These are phyloP conservation scores for Strix aluco DNA, from an alignment of 2,113 vertebrate species.

Conservation along the genomic window DNA sequence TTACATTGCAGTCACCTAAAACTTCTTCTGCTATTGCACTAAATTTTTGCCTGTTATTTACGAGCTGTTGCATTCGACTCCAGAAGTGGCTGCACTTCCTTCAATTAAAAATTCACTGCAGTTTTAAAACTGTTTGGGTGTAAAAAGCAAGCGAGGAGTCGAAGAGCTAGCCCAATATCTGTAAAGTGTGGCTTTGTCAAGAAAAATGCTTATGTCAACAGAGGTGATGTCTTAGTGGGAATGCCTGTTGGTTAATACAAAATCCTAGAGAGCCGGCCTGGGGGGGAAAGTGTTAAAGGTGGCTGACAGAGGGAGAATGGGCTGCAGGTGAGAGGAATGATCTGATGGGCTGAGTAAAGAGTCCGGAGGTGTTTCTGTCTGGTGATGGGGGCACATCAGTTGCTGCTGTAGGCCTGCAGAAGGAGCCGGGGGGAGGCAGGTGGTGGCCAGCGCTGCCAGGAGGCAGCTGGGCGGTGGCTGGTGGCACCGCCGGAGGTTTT, in stretches of 20 bases:
- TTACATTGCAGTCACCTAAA: neutral
- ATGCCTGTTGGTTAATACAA: fast-evolving
- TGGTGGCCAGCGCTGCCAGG: neutral
- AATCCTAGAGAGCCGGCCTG: neutral
- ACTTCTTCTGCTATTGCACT: neutral
- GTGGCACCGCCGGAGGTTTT: neutral
- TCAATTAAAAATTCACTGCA: neutral
- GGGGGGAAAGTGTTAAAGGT: neutral
- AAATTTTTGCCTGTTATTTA: constrained; percentile 21
- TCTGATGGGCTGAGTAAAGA: neutral
- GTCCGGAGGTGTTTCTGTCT: fast-evolving
- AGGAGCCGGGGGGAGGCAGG: neutral
- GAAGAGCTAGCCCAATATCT: neutral
- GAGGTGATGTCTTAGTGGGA: neutral
- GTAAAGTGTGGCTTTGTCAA: neutral
- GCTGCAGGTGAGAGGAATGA: neutral
- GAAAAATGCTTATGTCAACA: neutral
- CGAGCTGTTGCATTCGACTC: neutral
- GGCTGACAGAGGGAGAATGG: neutral
- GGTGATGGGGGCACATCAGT: neutral
- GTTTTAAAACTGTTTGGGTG: neutral
- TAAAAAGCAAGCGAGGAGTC: neutral
- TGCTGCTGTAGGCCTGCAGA: neutral
- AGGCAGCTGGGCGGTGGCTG: neutral
- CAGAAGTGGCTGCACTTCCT: neutral